Conservation (phyloP, 35 echinoderm and acorn worm genomes). For the Apostichopus parvimensis region DNA sequence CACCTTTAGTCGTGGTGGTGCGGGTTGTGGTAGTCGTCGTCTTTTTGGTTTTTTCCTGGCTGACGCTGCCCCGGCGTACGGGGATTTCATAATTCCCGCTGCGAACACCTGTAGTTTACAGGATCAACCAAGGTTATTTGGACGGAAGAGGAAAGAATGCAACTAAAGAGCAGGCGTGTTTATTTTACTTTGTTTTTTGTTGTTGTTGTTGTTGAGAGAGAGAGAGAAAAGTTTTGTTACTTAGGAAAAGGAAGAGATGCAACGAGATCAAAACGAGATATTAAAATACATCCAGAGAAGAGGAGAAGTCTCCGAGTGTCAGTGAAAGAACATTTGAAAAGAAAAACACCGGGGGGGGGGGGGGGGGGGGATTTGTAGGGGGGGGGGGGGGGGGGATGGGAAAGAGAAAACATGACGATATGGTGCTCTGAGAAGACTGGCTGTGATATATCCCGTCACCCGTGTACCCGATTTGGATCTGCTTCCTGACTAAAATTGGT, state of each 20-base stretch:
- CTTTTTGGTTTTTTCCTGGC: slow-evolving; percentile 91
- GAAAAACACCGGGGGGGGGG: not conserved
- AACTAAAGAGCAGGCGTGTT: slow-evolving; percentile 35
- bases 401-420: not conserved
- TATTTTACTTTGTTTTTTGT: not conserved
- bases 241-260: slow-evolving; percentile 2
- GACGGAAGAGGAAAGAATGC: slow-evolving; percentile 29
- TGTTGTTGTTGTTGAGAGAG: not conserved
- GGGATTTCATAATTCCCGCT: slow-evolving; percentile 95
- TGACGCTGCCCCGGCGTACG: slow-evolving; percentile 82
- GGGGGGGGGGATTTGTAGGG: no score
- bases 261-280: not conserved
- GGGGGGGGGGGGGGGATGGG: not conserved
- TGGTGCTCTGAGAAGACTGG: not conserved
- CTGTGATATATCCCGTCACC: not conserved
- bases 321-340: not conserved
- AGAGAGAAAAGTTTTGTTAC: no score
- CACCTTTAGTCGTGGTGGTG: slow-evolving; percentile 81
- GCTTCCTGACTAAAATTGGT: no score
- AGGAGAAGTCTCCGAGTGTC: not conserved
- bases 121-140: slow-evolving; percentile 10
- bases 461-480: no score
- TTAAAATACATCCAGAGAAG: not conserved
- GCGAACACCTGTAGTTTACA: slow-evolving; percentile 74
- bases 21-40: slow-evolving; percentile 95